A percentile compares a stretch with the other conserved stretches of the same genome.
Evolutionary conservation across 2,888 invertebrate genomes (phyloP).

Genomic region (Deilephila elpenor): DNA sequence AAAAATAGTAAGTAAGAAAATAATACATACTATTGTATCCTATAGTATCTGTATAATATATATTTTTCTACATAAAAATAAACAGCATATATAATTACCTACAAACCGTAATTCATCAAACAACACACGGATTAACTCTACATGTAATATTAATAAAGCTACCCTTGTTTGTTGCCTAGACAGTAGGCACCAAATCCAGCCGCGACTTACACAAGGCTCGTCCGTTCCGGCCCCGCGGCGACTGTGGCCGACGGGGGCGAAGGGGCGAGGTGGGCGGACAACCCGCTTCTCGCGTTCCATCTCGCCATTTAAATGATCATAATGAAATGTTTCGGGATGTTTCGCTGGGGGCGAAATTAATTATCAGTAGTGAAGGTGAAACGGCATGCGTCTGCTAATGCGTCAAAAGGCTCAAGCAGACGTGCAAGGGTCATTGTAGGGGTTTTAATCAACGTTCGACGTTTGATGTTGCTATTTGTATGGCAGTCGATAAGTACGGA

Average conservation of each 20-base stretch:
- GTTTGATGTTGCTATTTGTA: constrained; percentile 4
- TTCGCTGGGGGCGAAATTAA: constrained; percentile 7
- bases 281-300: neutral
- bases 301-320: neutral
- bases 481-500: neutral
- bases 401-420: neutral
- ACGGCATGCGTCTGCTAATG: neutral
- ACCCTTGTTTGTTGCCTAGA: neutral
- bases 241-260: constrained; percentile 7
- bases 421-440: neutral
- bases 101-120: too few relatives aligned
- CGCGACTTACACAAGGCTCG: neutral
- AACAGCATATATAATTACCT: too few relatives aligned
- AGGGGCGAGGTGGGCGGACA: constrained; percentile 2
- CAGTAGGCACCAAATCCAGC: neutral
- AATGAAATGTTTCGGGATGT: constrained; percentile 9
- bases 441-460: constrained; percentile 1
- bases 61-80: too few relatives aligned
- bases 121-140: neutral
- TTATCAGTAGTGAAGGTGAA: neutral
- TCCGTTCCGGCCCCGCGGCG: neutral
- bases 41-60: too few relatives aligned
- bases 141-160: neutral
- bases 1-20: too few relatives aligned
- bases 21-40: too few relatives aligned